These are phyloP conservation scores for Hirudo medicinalis DNA, from an alignment of 1,140 invertebrate genomes.

Conservation along the genomic window DNA sequence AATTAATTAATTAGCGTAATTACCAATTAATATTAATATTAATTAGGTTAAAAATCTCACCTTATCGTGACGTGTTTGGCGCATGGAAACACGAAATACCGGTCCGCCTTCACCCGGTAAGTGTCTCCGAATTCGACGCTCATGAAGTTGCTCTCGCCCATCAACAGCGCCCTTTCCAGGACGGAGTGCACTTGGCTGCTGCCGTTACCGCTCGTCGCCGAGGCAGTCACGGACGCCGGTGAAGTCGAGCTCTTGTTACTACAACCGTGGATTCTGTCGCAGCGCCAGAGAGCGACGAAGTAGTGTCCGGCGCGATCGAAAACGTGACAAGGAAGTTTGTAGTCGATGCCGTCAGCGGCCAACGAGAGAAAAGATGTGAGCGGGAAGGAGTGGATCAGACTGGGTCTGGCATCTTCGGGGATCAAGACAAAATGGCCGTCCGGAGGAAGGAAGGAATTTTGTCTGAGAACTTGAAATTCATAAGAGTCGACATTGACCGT, in stretches of 20 bases:
- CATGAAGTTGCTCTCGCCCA: constrained; percentile 2
- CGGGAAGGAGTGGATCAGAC: background rate
- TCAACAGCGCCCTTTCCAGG: background rate
- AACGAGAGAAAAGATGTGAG: background rate
- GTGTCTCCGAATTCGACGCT: background rate
- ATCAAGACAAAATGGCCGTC: background rate
- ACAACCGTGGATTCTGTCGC: background rate
- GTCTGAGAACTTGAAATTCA: background rate
- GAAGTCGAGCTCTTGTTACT: background rate
- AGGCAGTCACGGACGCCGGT: no score
- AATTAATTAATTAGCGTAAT: no score
- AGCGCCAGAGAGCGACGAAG: background rate
- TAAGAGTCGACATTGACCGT: background rate
- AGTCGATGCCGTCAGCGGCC: background rate
- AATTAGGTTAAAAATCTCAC: background rate
- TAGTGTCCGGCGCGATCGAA: background rate
- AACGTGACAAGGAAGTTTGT: background rate
- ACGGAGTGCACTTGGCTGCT: background rate
- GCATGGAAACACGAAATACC: background rate
- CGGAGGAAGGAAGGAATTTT: background rate
- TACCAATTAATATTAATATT: no score
- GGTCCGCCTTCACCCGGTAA: background rate
- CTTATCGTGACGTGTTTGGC: background rate
- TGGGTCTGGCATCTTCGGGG: background rate
- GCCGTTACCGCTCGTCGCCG: background rate